These are phyloP conservation scores for Maconellicoccus hirsutus DNA, from an alignment of 1,140 invertebrate species.

Conservation along the genomic window DNA sequence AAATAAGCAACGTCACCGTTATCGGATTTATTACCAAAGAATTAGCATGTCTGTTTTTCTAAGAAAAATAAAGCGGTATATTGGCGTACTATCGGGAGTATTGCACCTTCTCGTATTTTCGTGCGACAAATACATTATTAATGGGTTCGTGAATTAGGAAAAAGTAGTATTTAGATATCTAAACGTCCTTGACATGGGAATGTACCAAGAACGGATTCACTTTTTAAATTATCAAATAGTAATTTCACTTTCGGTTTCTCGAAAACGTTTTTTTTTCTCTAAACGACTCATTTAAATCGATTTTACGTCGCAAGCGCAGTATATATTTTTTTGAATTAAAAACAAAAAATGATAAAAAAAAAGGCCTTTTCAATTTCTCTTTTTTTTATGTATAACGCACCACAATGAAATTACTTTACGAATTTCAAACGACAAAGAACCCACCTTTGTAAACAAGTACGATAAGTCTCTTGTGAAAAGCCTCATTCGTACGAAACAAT, in stretches of 20 bases:
- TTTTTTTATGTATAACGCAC: background rate
- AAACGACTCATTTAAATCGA: too few relatives aligned
- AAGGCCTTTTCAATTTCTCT: too few relatives aligned
- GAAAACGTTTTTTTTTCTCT: too few relatives aligned
- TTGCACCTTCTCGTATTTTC: background rate
- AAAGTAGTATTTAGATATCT: background rate
- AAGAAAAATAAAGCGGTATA: background rate
- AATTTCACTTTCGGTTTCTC: background rate
- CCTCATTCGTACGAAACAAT: background rate
- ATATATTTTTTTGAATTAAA: background rate
- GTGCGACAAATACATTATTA: background rate
- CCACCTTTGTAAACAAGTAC: background rate
- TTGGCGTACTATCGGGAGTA: background rate
- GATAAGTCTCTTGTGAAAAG: background rate
- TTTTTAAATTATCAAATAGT: background rate
- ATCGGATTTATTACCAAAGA: too few relatives aligned
- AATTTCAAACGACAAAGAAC: background rate
- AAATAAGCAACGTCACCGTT: too few relatives aligned
- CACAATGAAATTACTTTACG: background rate
- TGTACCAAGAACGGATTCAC: background rate
- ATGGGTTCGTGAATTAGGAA: background rate
- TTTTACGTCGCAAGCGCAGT: too few relatives aligned
- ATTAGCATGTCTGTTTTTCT: too few relatives aligned
- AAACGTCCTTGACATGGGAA: background rate
- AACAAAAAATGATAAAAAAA: background rate